phyloP scores from a whole-genome alignment of 92 coral and sea anemone species.

The Porites lobata region DNA sequence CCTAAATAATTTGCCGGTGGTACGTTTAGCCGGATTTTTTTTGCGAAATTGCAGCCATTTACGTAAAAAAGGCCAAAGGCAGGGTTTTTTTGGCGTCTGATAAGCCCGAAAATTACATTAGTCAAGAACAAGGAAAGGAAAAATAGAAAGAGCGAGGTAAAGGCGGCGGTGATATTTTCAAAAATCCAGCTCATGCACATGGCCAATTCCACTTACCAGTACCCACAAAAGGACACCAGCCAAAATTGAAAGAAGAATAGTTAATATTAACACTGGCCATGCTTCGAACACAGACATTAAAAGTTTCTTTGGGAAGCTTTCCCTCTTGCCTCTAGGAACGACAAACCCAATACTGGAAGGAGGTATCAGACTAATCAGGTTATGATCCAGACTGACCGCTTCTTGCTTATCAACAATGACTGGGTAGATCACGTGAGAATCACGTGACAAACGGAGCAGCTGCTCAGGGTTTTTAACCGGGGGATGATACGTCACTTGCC shows the following conservation, averaged over 20 bases:
- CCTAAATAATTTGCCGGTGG: too few relatives aligned
- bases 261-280: slow-evolving; percentile 93
- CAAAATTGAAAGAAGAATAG: slow-evolving; percentile 81
- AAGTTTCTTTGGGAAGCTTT: slow-evolving; percentile 79
- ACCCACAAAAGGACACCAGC: slow-evolving; percentile 87
- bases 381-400: slow-evolving; percentile 9
- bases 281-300: slow-evolving; percentile 85
- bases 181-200: neutral
- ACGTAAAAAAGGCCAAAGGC: too few relatives aligned
- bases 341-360: slow-evolving; percentile 77
- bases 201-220: slow-evolving; percentile 63
- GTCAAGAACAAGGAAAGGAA: too few relatives aligned
- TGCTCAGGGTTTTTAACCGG: slow-evolving; percentile 62
- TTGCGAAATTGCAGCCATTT: too few relatives aligned
- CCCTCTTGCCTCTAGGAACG: slow-evolving; percentile 70
- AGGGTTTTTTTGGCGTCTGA: too few relatives aligned
- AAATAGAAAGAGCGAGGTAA: too few relatives aligned
- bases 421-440: slow-evolving; percentile 71
- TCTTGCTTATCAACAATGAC: slow-evolving; percentile 71
- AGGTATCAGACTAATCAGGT: slow-evolving; percentile 74
- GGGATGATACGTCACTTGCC: slow-evolving; percentile 54
- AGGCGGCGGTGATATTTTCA: too few relatives aligned
- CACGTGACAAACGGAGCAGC: slow-evolving; percentile 39
- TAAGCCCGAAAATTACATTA: too few relatives aligned
- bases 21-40: too few relatives aligned